phyloP scores from a whole-genome alignment of 2,888 invertebrate genomes.

The Polietes domitor region DNA sequence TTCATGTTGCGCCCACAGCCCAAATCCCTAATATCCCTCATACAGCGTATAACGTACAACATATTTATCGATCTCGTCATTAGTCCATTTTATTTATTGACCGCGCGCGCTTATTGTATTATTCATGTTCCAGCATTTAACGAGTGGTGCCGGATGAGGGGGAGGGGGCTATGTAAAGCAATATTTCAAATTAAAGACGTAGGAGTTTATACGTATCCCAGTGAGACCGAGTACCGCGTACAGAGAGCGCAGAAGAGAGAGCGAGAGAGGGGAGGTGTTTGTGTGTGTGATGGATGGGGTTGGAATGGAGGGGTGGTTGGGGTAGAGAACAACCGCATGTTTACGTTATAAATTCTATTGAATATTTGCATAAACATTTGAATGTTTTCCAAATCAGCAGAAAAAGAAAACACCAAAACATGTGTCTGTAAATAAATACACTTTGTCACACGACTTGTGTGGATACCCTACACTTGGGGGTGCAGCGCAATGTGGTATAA shows the following conservation, averaged over 20 bases:
- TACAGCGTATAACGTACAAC: background rate
- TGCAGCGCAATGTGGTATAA: background rate
- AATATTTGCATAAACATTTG: constrained; percentile 36
- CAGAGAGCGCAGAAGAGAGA: too few relatives aligned
- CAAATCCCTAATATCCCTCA: too few relatives aligned
- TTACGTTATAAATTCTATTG: constrained; percentile 23
- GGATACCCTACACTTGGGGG: background rate
- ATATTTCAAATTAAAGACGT: background rate
- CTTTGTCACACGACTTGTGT: background rate
- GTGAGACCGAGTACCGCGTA: too few relatives aligned
- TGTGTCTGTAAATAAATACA: background rate
- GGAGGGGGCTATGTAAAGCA: background rate
- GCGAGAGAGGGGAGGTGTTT: too few relatives aligned
- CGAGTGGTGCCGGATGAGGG: background rate
- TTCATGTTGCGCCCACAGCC: constrained; percentile 10
- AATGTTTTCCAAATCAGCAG: constrained; percentile 10
- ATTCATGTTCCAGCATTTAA: background rate
- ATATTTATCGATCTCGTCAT: background rate
- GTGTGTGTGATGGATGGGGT: background rate
- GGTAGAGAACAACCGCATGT: background rate
- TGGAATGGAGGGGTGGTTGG: background rate
- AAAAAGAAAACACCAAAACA: constrained; percentile 13
- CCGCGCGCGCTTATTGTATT: background rate
- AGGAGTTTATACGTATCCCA: constrained; percentile 1
- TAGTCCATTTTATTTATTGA: constrained; percentile 18